A percentile compares a stretch with the other conserved stretches of the same genome.
Evolutionary conservation across 2,797 vertebrate species (phyloP).

Genomic region (Scolopax rusticola): DNA sequence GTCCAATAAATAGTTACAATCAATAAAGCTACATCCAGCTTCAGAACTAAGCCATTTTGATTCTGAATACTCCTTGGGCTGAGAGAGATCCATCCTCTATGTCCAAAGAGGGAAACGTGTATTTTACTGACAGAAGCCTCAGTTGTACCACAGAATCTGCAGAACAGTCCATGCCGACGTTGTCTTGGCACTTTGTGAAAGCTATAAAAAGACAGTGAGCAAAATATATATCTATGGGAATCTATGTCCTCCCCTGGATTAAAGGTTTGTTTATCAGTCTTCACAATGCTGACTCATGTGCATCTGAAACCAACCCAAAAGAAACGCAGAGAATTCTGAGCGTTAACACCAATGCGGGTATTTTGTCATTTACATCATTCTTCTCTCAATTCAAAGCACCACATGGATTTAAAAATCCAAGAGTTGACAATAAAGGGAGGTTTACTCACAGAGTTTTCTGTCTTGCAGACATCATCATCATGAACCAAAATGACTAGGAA

Average conservation of each 20-base stretch:
- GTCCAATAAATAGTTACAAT: not conserved
- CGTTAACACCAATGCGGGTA: not conserved
- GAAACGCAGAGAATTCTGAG: not conserved
- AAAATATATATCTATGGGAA: not conserved
- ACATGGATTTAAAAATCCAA: not conserved
- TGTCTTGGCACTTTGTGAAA: not conserved
- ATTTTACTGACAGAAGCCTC: not conserved
- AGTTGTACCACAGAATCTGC: not conserved
- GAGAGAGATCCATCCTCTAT: not conserved
- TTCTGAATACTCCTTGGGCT: not conserved
- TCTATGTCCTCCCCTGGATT: not conserved
- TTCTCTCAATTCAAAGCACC: not conserved
- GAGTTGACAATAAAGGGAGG: not conserved
- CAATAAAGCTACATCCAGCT: not conserved
- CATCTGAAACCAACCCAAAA: not conserved
- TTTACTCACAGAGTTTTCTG: not conserved
- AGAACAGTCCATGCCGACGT: not conserved
- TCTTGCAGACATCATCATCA: not conserved
- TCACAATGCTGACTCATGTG: not conserved
- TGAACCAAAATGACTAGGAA: not conserved
- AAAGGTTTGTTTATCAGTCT: not conserved
- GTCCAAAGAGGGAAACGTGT: not conserved
- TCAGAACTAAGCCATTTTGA: not conserved
- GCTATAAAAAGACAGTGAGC: not conserved
- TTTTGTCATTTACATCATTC: not conserved